phyloP scores from a whole-genome alignment of 2,113 vertebrate genomes.

The Columba janthina region DNA sequence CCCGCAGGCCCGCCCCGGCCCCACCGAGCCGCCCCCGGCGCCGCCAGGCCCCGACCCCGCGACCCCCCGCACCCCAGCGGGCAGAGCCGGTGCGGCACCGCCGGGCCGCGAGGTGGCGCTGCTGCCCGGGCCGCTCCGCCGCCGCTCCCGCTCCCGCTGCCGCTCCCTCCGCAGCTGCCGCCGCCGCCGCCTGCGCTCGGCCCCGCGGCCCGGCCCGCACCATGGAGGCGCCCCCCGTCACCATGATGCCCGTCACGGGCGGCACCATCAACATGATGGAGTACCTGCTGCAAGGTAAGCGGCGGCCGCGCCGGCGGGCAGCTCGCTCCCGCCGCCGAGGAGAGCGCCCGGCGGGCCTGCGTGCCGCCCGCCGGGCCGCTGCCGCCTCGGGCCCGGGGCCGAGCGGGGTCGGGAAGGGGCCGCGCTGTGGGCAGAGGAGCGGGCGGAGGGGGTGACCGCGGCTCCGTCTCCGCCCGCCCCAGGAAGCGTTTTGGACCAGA shows the following conservation, averaged over 20 bases:
- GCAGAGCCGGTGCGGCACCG: neutral
- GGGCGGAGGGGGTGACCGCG: rapidly evolving
- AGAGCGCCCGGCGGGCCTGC: neutral
- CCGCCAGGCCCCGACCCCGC: too few species aligned
- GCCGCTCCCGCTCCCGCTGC: too few species aligned
- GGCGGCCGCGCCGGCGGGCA: neutral
- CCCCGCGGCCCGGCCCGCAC: neutral
- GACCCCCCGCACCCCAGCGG: neutral
- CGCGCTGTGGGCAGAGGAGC: too few species aligned
- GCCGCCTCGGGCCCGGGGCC: neutral
- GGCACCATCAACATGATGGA: constrained; percentile 98
- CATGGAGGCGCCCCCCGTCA: constrained; percentile 94
- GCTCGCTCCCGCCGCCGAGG: too few species aligned
- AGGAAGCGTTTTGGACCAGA: constrained; percentile 96
- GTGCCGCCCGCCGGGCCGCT: neutral
- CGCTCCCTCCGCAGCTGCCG: too few species aligned
- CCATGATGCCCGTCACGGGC: constrained; percentile 91
- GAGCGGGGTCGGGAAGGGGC: neutral
- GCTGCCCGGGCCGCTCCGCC: too few species aligned
- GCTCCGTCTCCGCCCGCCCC: neutral
- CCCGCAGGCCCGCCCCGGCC: neutral
- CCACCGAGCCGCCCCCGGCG: neutral
- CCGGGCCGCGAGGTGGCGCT: neutral
- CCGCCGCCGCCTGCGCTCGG: too few species aligned
- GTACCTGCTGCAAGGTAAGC: constrained; percentile 89